Conservation (phyloP, 2,888 invertebrate species). For the Drosophila gaucha region DNA sequence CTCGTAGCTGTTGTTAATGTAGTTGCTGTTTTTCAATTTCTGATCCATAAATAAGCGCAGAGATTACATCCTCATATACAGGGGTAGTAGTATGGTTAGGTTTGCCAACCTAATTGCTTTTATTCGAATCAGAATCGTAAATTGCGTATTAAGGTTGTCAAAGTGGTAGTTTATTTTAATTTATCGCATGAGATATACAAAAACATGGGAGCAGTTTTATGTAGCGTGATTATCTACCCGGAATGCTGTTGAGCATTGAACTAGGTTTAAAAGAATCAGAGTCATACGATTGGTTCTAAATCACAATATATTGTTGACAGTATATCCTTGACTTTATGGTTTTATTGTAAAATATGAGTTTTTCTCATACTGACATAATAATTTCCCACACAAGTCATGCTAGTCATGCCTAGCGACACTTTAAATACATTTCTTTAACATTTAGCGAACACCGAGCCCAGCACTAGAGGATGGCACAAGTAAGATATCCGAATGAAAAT, state of each 20-base stretch:
- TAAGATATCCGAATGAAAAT: slow-evolving; percentile 12
- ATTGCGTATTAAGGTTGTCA: slow-evolving; percentile 49
- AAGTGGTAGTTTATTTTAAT: slow-evolving; percentile 51
- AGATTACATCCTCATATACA: slow-evolving; percentile 31
- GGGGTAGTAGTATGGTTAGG: not conserved
- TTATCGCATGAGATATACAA: slow-evolving; percentile 56
- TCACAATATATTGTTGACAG: too few relatives aligned
- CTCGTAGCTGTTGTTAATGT: not conserved
- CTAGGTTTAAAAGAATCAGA: slow-evolving; percentile 8
- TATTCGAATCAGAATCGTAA: slow-evolving; percentile 25
- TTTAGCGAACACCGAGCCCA: not conserved
- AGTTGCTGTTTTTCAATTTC: slow-evolving; percentile 13
- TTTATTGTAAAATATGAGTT: not conserved
- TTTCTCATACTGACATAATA: slow-evolving; percentile 5
- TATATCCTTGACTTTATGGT: slow-evolving; percentile 28
- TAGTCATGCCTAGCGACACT: slow-evolving; percentile 43
- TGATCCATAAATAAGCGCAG: slow-evolving; percentile 56
- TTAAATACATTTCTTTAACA: slow-evolving; percentile 31
- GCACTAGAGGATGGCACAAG: slow-evolving; percentile 28
- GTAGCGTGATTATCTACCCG: not conserved
- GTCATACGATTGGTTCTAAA: not conserved
- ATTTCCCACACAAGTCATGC: slow-evolving; percentile 34
- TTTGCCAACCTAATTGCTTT: slow-evolving; percentile 13
- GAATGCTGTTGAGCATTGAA: not conserved
- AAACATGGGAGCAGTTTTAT: not conserved